Percentiles rank a stretch among this genome's conserved stretches.
Conservation (phyloP, 2,888 invertebrate genomes). For the Priocnemis perturbator region DNA sequence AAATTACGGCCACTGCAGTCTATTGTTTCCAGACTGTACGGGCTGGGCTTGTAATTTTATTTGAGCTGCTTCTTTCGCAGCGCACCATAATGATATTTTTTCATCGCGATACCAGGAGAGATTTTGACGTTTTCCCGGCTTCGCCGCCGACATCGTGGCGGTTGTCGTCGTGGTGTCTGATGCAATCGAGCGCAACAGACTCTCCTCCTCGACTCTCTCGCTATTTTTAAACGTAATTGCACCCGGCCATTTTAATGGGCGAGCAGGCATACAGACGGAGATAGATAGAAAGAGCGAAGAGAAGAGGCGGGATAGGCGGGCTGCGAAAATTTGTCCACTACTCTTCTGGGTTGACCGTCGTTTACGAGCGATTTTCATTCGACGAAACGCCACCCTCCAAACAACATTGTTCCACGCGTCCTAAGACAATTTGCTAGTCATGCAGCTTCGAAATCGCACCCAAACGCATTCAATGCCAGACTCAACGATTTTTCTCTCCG, state of each 20-base stretch:
- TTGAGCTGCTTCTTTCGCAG: too few species aligned
- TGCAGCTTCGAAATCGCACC: too few species aligned
- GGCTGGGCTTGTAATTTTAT: too few species aligned
- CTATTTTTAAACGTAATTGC: constrained; percentile 74
- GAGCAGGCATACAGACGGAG: constrained; percentile 61
- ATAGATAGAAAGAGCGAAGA: constrained; percentile 17
- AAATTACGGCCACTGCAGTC: too few species aligned
- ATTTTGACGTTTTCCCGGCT: constrained; percentile 51
- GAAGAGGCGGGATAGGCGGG: constrained; percentile 9
- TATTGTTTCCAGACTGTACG: too few species aligned
- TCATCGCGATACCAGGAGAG: too few species aligned
- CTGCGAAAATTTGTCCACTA: constrained; percentile 42
- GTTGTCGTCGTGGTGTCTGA: constrained; percentile 63
- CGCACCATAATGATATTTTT: too few species aligned
- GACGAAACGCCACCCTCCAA: background rate
- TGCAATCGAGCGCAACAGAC: constrained; percentile 70
- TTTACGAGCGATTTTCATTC: constrained; percentile 15
- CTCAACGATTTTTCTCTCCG: too few species aligned
- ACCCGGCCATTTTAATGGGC: constrained; percentile 70
- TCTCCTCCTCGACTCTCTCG: constrained; percentile 59
- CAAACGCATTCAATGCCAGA: too few species aligned
- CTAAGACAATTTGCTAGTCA: too few species aligned
- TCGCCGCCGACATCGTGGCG: constrained; percentile 33
- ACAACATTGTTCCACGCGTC: background rate
- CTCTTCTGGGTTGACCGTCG: constrained; percentile 17